Base-by-base conservation (phyloP, 1,140 invertebrate species). In the Hormaphis cornu region DNA sequence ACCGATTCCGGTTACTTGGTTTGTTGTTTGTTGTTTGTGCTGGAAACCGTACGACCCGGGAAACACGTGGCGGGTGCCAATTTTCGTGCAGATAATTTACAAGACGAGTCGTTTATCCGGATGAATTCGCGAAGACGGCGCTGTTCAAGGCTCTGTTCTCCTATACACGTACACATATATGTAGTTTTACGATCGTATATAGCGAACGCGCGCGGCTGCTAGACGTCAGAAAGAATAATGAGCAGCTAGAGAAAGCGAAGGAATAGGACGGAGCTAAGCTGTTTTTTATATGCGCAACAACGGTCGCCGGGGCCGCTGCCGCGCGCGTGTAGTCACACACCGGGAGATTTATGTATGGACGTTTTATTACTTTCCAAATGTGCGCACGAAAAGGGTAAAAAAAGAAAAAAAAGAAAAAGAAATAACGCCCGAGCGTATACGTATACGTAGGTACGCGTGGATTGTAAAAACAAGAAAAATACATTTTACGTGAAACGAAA, bases 401-500 rank as follows among this genome's bases (percentile, higher is more conserved):
- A 24, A 37, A 24, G n/a, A 56, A 24, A 56, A 12, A 54, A 16
- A 33, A 18, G 35, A 50, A 16, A 6, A 20, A 16, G 16, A 50
- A 50, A 50, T 16, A 16, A 8, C 54, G 14, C 12, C 33, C 33
- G 16, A 16, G 24, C 54, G 22, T 40, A 24, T 40, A n/a, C n/a
- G n/a, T n/a, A n/a, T n/a, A n/a, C n/a, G n/a, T n/a, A n/a, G n/a
- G n/a, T n/a, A n/a, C n/a, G n/a, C n/a, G 54, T 24, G 54, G 40
- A 58, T 58, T 24, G 14, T 40, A 40, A 58, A 58, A 58, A 58
- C 54, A 58, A 58, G 35, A 58, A 58, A 58, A 58, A 58, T 40
- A 58, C 33, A 58, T 58, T 58, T 58, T 58, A 58, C 54, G 54
- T 58, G 54, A 58, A 58, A 33, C 40, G 54, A 58, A 58, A 58